Evolutionary conservation across 1,140 invertebrate genomes (phyloP).

Genomic region (Drosophila tani): DNA sequence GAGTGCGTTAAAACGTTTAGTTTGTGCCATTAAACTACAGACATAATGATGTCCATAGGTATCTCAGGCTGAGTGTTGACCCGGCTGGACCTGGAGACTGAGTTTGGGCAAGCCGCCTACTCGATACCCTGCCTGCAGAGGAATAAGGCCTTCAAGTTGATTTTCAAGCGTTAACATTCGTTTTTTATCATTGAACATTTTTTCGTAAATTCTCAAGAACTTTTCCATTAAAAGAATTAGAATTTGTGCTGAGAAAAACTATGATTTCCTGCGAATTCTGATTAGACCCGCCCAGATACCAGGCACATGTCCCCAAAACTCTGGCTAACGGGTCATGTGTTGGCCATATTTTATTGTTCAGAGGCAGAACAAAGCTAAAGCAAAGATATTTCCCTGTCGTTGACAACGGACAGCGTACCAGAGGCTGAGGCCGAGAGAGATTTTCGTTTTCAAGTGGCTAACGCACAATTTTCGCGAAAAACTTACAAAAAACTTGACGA

Average conservation of each 20-base stretch:
- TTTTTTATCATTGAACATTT: slow-evolving; percentile 16
- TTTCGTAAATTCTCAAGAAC: slow-evolving; percentile 32
- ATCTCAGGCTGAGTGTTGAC: slow-evolving; percentile 31
- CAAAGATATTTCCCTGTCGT: slow-evolving; percentile 29
- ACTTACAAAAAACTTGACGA: slow-evolving; percentile 75
- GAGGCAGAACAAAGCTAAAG: slow-evolving; percentile 35
- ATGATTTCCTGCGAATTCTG: slow-evolving; percentile 48
- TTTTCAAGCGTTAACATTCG: neutral
- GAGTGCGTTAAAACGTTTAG: slow-evolving; percentile 66
- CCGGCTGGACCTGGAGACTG: slow-evolving; percentile 10
- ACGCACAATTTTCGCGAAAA: slow-evolving; percentile 70
- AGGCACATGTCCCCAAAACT: slow-evolving; percentile 57
- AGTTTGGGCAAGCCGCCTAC: neutral
- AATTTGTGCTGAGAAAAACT: slow-evolving; percentile 19
- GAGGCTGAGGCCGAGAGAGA: slow-evolving; percentile 11
- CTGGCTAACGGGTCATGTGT: slow-evolving; percentile 66
- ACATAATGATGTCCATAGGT: slow-evolving; percentile 42
- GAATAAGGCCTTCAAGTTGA: neutral
- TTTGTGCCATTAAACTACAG: slow-evolving; percentile 66
- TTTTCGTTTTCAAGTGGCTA: slow-evolving; percentile 71
- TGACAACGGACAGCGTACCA: slow-evolving; percentile 56
- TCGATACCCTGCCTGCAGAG: slow-evolving; percentile 2
- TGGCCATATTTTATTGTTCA: slow-evolving; percentile 69
- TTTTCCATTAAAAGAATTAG: slow-evolving; percentile 38
- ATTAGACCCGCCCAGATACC: slow-evolving; percentile 40